phyloP scores from a whole-genome alignment of 1,140 invertebrate genomes.

The Micrasema minimum region DNA sequence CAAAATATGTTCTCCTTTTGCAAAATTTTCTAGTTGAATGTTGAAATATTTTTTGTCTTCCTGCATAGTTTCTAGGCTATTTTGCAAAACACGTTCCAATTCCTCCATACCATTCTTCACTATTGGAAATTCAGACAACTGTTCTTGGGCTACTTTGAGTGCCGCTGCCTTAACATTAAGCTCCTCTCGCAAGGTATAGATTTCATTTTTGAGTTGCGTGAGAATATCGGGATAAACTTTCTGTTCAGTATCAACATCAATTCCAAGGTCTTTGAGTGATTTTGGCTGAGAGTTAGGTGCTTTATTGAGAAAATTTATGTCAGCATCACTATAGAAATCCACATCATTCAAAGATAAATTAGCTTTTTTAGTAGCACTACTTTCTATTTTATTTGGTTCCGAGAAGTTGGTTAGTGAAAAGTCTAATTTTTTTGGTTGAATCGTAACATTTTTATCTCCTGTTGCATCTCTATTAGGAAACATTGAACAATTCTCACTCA shows the following conservation, averaged over 20 bases:
- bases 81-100: conserved; percentile 66
- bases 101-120: conserved; percentile 70
- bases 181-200: conserved; percentile 66
- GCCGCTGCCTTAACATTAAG: conserved; percentile 66
- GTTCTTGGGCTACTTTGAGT: conserved; percentile 66
- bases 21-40: conserved; percentile 67
- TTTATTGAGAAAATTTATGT: background rate
- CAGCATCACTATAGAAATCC: conserved; percentile 2
- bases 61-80: conserved; percentile 66
- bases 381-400: conserved; percentile 54
- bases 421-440: conserved; percentile 65
- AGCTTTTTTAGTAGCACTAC: conserved; percentile 54
- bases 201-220: conserved; percentile 67
- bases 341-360: conserved; percentile 58
- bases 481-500: conserved; percentile 63
- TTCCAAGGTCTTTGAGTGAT: conserved; percentile 53
- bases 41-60: conserved; percentile 71
- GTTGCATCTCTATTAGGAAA: conserved; percentile 63
- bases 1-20: conserved; percentile 67
- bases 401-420: conserved; percentile 59
- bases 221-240: conserved; percentile 63
- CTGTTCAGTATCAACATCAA: conserved; percentile 60
- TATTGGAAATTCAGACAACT: conserved; percentile 66
- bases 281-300: conserved; percentile 5
- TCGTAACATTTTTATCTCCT: conserved; percentile 58